Conservation (phyloP, 1,140 invertebrate species). For the Drosophila subobscura region DNA sequence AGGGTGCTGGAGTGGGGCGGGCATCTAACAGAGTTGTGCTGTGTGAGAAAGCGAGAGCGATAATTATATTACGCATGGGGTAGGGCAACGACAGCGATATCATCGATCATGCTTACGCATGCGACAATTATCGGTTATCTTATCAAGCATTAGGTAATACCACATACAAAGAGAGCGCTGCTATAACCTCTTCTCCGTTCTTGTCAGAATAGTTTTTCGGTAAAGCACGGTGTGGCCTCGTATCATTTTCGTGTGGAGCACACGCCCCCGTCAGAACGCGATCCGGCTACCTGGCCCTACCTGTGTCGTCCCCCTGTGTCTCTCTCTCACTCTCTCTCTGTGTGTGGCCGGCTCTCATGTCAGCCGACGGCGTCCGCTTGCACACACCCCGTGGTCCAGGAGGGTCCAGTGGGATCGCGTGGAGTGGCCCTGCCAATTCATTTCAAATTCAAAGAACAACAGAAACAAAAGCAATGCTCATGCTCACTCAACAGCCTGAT, state of each 20-base stretch:
- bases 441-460: constrained; percentile 58
- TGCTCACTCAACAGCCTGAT: constrained; percentile 31
- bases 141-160: constrained; percentile 2
- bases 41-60: too few relatives aligned
- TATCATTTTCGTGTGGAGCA: too few relatives aligned
- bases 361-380: constrained; percentile 48
- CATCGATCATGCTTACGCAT: constrained; percentile 12
- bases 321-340: constrained; percentile 1
- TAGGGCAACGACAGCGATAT: background rate
- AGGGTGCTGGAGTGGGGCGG: background rate
- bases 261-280: too few relatives aligned
- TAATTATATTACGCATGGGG: background rate
- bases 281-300: too few relatives aligned
- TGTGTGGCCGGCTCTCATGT: constrained; percentile 64
- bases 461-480: constrained; percentile 57
- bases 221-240: too few relatives aligned
- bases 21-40: background rate
- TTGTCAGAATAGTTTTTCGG: too few relatives aligned
- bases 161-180: background rate
- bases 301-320: too few relatives aligned
- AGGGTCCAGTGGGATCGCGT: background rate
- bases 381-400: background rate
- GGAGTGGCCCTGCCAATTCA: constrained; percentile 31
- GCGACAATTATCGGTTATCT: background rate
- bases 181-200: too few relatives aligned